Evolutionary conservation across 2,113 vertebrate species (phyloP).

Genomic region (Melanotaenia duboulayi): DNA sequence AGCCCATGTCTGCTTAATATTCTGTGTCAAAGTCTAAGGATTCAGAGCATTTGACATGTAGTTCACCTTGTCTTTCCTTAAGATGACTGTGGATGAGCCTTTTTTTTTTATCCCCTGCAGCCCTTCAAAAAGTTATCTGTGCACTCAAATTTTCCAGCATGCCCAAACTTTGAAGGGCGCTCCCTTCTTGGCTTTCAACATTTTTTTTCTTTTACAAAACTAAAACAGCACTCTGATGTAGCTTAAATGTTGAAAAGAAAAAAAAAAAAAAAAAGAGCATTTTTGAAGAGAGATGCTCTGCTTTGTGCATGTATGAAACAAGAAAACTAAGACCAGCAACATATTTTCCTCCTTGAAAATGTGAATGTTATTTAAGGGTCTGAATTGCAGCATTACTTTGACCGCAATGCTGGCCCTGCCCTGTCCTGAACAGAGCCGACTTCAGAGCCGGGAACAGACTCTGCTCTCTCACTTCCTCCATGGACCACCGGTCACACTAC

Average conservation of each 20-base stretch:
- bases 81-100: neutral
- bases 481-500: constrained; percentile 35
- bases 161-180: neutral
- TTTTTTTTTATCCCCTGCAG: too few species aligned
- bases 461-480: constrained; percentile 67
- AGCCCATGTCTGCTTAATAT: too few species aligned
- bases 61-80: too few species aligned
- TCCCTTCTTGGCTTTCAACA: neutral
- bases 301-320: neutral
- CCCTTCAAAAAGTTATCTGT: neutral
- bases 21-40: too few species aligned
- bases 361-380: constrained; percentile 29
- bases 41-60: too few species aligned
- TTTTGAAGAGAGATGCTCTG: neutral
- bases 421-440: constrained; percentile 47
- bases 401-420: constrained; percentile 66
- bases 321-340: neutral
- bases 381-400: constrained; percentile 57
- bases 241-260: neutral
- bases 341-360: neutral
- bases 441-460: constrained; percentile 70
- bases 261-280: too few species aligned
- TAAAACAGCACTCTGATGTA: neutral
- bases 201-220: neutral
- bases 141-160: neutral